A percentile compares a stretch with the other conserved stretches of the same genome.
Conservation (phyloP, 2,888 invertebrate species). For the Bugula neritina region DNA sequence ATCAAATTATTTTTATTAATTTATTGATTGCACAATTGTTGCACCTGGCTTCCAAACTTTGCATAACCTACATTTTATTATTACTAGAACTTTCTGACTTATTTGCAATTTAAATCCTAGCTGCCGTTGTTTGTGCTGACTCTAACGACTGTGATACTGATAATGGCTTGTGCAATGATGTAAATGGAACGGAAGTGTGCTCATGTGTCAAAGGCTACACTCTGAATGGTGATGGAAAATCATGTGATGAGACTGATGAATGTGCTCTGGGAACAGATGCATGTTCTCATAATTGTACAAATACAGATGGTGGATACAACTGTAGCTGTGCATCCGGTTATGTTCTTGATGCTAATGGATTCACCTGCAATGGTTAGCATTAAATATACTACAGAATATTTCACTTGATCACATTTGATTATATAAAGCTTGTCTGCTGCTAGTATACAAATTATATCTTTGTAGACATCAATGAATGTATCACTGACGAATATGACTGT, state of each 20-base stretch:
- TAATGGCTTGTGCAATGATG: slow-evolving; percentile 47
- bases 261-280: slow-evolving; percentile 61
- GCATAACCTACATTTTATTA: too few relatives aligned
- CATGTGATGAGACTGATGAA: slow-evolving; percentile 53
- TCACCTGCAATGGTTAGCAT: slow-evolving; percentile 43
- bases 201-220: slow-evolving; percentile 46
- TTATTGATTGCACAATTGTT: too few relatives aligned
- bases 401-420: too few relatives aligned
- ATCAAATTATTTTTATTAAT: too few relatives aligned
- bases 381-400: too few relatives aligned
- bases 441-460: too few relatives aligned
- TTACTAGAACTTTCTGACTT: too few relatives aligned
- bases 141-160: not conserved
- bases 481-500: not conserved
- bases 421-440: too few relatives aligned
- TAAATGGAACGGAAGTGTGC: slow-evolving; percentile 44
- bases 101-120: too few relatives aligned
- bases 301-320: slow-evolving; percentile 50
- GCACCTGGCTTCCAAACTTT: too few relatives aligned
- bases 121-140: not conserved
- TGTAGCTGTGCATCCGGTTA: slow-evolving; percentile 48
- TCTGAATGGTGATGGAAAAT: slow-evolving; percentile 45
- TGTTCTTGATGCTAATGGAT: slow-evolving; percentile 38
- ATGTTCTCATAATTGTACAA: slow-evolving; percentile 63
- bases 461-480: not conserved